A percentile compares a stretch with the other conserved stretches of the same genome.
Conservation (phyloP, 1,140 invertebrate species). For the Drosophila nikananu region DNA sequence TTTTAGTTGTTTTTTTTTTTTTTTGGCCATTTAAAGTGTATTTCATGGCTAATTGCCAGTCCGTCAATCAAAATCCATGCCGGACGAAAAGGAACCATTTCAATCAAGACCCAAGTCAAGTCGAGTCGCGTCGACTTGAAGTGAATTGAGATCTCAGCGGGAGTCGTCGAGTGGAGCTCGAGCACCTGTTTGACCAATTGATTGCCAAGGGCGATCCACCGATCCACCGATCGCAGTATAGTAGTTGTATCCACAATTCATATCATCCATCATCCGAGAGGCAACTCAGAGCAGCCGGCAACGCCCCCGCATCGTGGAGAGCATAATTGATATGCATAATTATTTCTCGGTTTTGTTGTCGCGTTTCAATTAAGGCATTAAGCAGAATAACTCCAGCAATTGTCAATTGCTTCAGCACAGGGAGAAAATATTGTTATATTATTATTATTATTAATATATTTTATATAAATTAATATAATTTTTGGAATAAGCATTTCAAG, state of each 20-base stretch:
- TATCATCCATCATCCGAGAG: slow-evolving; percentile 17
- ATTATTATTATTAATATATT: too few species aligned
- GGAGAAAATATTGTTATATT: slow-evolving; percentile 7
- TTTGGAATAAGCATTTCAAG: too few species aligned
- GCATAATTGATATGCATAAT: slow-evolving; percentile 64
- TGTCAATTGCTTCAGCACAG: slow-evolving; percentile 25
- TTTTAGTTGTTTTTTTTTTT: slow-evolving; percentile 1
- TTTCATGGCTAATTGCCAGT: slow-evolving; percentile 33
- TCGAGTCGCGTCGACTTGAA: not conserved
- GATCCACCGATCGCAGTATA: slow-evolving; percentile 12
- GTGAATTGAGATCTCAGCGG: slow-evolving; percentile 53
- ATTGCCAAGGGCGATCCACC: slow-evolving; percentile 46
- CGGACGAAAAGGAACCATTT: slow-evolving; percentile 38
- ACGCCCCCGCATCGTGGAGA: slow-evolving; percentile 33
- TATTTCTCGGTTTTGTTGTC: slow-evolving; percentile 34
- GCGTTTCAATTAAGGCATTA: slow-evolving; percentile 57
- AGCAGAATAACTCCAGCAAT: slow-evolving; percentile 42
- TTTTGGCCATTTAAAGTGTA: slow-evolving; percentile 5
- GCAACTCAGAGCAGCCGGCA: slow-evolving; percentile 20
- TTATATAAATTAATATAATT: too few species aligned
- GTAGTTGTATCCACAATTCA: slow-evolving; percentile 14
- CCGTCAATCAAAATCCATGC: slow-evolving; percentile 38
- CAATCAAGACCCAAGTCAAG: slow-evolving; percentile 24
- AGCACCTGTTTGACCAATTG: slow-evolving; percentile 50
- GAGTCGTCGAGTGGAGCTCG: slow-evolving; percentile 39